Conservation (phyloP, 2,888 invertebrate genomes). For the Trichogramma evanescens region DNA sequence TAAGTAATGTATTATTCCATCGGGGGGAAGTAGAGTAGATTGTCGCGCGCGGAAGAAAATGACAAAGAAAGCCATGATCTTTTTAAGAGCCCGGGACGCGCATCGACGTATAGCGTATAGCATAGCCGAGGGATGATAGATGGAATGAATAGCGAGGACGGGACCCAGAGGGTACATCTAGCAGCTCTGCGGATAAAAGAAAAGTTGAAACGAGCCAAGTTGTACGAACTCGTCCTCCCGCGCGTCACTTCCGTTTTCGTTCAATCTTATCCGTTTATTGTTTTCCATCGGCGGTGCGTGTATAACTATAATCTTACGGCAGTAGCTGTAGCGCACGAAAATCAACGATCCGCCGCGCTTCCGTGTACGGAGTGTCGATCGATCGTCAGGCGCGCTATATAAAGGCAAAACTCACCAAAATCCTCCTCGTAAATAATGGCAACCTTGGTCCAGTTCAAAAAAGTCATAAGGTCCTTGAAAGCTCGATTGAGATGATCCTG, state of each 20-base stretch:
- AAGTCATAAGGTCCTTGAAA: slow-evolving; percentile 77
- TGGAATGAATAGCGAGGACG: too few species aligned
- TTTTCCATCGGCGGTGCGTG: too few species aligned
- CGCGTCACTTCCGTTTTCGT: slow-evolving; percentile 31
- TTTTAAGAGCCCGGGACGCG: neutral
- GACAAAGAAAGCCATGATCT: neutral
- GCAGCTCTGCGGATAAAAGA: slow-evolving; percentile 1
- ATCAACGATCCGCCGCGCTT: too few species aligned
- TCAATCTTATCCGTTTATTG: slow-evolving; percentile 25
- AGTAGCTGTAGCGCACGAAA: too few species aligned
- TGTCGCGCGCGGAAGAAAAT: neutral
- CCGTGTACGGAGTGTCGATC: too few species aligned
- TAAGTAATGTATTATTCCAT: neutral
- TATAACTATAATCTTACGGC: too few species aligned
- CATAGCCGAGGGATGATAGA: too few species aligned
- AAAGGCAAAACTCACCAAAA: slow-evolving; percentile 57
- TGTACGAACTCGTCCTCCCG: slow-evolving; percentile 23
- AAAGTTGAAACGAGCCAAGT: slow-evolving; percentile 26
- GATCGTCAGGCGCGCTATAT: neutral
- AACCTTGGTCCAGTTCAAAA: slow-evolving; percentile 88
- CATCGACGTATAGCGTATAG: neutral
- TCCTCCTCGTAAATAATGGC: slow-evolving; percentile 92
- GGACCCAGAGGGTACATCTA: too few species aligned
- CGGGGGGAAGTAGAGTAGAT: neutral
- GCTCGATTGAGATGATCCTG: slow-evolving; percentile 74